Evolutionary conservation across 2,113 vertebrate genomes (phyloP), one percentile per base, ranked within the genome.

Genomic region (Silurus glanis): DNA sequence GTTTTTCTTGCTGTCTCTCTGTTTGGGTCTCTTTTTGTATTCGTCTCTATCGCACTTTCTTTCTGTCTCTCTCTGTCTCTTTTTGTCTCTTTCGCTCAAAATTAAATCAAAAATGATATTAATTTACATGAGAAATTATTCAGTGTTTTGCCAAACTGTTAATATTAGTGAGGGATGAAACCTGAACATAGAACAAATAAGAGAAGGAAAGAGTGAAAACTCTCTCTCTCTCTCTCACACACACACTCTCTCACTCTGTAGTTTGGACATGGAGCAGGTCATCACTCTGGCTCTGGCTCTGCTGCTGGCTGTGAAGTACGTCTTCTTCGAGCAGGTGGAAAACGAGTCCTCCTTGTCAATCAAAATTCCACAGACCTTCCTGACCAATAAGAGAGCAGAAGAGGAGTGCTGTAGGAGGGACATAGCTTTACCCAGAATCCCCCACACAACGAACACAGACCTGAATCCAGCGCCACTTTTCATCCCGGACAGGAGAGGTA

Each of bases 261-360:
- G 97, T 90, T 96, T 99, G 98, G 97, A 99, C 90, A 91, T 98
- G 58, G 98, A 99, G 89, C 98, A 97, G 91, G 95, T 97, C 83
- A 96, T 99, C 92, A 99, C 98, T 0, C 94, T 99, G 85, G 94
- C 95, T 67, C 92, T 99, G 93, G 97, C 98, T 75, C 94, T 99
- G 78, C 94, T 99, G 47, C 94, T 99, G 91, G 96, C 98, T 25
- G 95, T 98, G 81, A 99, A 99, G 92, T 99, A 99, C 55, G 97
- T 99, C 92, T 99, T 99, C 94, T 99, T 99, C 88, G 98, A 99
- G 92, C 96, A 98, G 93, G 94, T 94, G 0, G 98, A 99, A 92
- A 96, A 94, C 47, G 97, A 99, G 89, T 98, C 97, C 3, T 97
- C 96, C 0, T 93, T 99, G 0, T 99, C 98, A 0, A 89, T 99